A percentile compares a stretch with the other conserved stretches of the same genome.
phyloP scores from a whole-genome alignment of 2,113 vertebrate genomes.

The Xenopus laevis region DNA sequence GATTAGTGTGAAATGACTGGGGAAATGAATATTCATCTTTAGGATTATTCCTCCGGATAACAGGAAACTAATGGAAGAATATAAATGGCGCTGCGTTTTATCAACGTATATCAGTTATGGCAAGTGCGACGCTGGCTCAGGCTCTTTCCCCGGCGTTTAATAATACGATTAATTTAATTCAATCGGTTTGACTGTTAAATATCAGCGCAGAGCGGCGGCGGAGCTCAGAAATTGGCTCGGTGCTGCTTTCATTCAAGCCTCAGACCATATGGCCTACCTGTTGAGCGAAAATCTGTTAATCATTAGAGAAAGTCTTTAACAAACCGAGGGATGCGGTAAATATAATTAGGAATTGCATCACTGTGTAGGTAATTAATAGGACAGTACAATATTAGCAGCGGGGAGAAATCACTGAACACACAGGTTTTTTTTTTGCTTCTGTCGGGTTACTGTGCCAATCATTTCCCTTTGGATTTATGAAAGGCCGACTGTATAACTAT shows the following conservation, averaged over 20 bases:
- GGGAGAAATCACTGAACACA: slow-evolving; percentile 9
- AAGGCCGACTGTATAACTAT: too few species aligned
- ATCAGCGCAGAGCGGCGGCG: neutral
- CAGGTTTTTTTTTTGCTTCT: neutral
- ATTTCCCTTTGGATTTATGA: too few species aligned
- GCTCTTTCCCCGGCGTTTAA: neutral
- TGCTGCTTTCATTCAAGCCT: slow-evolving; percentile 1
- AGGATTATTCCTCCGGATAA: too few species aligned
- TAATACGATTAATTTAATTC: slow-evolving; percentile 23
- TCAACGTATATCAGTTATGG: slow-evolving; percentile 9
- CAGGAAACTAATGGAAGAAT: neutral
- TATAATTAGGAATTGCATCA: slow-evolving; percentile 27
- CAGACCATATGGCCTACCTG: slow-evolving; percentile 39
- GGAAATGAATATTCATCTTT: too few species aligned
- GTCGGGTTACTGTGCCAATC: too few species aligned
- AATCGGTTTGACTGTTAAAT: slow-evolving; percentile 8
- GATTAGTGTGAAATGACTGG: too few species aligned
- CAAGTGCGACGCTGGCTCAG: neutral
- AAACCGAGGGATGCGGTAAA: slow-evolving; percentile 31
- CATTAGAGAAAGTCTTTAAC: slow-evolving; percentile 30
- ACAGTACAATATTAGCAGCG: slow-evolving; percentile 8
- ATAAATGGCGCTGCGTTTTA: slow-evolving; percentile 6
- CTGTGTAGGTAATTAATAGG: slow-evolving; percentile 21
- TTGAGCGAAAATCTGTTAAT: slow-evolving; percentile 35
- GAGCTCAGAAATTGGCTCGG: slow-evolving; percentile 15